Percentiles rank a stretch among this genome's conserved stretches.
Evolutionary conservation across 2,797 vertebrate species (phyloP).

Genomic region (Gambusia yucatana): DNA sequence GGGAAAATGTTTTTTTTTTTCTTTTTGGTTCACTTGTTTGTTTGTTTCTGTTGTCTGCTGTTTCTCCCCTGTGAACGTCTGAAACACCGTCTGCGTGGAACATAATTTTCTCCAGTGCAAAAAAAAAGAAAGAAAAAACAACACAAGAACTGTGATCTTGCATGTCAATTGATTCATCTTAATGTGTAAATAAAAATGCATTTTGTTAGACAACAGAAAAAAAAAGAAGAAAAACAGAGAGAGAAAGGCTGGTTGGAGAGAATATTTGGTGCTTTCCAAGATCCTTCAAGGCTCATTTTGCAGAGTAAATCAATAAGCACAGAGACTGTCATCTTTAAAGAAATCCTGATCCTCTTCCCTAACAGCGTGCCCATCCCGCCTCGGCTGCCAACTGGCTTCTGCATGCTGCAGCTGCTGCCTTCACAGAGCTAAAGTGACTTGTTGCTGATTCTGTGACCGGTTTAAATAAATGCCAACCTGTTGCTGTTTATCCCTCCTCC

Average conservation of each 20-base stretch:
- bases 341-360: slow-evolving; percentile 52
- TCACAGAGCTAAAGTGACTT: slow-evolving; percentile 81
- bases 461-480: slow-evolving; percentile 81
- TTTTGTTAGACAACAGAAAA: slow-evolving; percentile 32
- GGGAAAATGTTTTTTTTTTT: slow-evolving; percentile 69
- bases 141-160: slow-evolving; percentile 83
- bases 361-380: slow-evolving; percentile 56
- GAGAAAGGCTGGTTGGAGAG: slow-evolving; percentile 30
- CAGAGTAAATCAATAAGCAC: slow-evolving; percentile 71
- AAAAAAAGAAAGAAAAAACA: slow-evolving; percentile 34
- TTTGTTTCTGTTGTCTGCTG: slow-evolving; percentile 79
- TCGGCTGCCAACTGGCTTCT: slow-evolving; percentile 76
- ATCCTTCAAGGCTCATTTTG: slow-evolving; percentile 48
- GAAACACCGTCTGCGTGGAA: slow-evolving; percentile 84
- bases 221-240: slow-evolving; percentile 14
- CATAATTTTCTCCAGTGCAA: slow-evolving; percentile 80
- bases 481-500: slow-evolving; percentile 67
- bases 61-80: slow-evolving; percentile 72
- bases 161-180: slow-evolving; percentile 85
- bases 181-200: slow-evolving; percentile 70
- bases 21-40: slow-evolving; percentile 78
- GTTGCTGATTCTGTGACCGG: slow-evolving; percentile 79
- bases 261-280: slow-evolving; percentile 37
- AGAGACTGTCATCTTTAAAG: slow-evolving; percentile 66
- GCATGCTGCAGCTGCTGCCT: slow-evolving; percentile 82